Evolutionary conservation across 2,113 vertebrate species (phyloP).

Genomic region (Poeciliopsis occidentalis): DNA sequence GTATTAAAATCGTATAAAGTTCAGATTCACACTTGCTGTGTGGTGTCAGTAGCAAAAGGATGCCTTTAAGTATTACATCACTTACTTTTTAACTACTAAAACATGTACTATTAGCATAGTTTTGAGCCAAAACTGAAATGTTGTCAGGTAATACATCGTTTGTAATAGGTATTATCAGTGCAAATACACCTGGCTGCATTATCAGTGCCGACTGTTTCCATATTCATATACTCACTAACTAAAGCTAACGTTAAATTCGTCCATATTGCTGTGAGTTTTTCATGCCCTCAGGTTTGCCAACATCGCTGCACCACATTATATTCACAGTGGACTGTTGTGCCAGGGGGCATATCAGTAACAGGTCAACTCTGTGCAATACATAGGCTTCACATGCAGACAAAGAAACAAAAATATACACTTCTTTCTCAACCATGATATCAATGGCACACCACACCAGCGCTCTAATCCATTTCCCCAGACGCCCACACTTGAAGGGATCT

Average conservation of each 20-base stretch:
- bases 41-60: neutral
- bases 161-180: constrained; percentile 10
- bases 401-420: constrained; percentile 68
- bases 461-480: constrained; percentile 79
- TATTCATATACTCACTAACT: constrained; percentile 33
- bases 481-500: constrained; percentile 75
- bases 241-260: constrained; percentile 39
- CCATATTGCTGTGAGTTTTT: constrained; percentile 45
- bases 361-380: constrained; percentile 49
- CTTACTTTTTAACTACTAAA: neutral
- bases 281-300: constrained; percentile 42
- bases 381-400: constrained; percentile 66
- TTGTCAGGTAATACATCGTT: neutral
- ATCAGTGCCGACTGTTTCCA: constrained; percentile 18
- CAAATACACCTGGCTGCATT: constrained; percentile 20
- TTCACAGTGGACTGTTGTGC: constrained; percentile 53
- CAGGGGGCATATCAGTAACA: constrained; percentile 62
- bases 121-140: neutral
- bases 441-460: constrained; percentile 52
- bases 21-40: neutral
- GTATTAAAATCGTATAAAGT: too few species aligned
- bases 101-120: neutral
- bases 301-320: constrained; percentile 57
- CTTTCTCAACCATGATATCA: constrained; percentile 69
- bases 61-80: neutral